Base-by-base conservation (phyloP, 2,888 invertebrate species). In the Corythucha ciliata region DNA sequence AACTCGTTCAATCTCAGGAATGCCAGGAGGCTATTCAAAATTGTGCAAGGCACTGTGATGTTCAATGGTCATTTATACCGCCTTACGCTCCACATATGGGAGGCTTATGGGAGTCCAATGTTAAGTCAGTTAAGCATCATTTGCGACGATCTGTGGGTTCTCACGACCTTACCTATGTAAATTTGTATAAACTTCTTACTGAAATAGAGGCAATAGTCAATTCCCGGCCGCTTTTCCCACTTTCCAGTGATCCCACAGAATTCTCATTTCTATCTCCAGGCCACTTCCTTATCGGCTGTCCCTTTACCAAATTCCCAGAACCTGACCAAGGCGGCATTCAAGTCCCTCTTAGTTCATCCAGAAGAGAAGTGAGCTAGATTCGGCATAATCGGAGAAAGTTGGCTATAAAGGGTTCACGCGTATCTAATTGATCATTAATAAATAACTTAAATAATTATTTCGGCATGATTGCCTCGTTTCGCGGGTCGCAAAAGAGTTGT, bases 151-250 rank as follows among this genome's bases (percentile, higher is more conserved):
- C 46, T 8, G n/a, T 58, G 22, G 52, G 45, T 8, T n/a, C 22
- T 5, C 14, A 27, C 8, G 12, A n/a, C 1, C 24, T 58, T 1
- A 58, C 39, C 1, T 50, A 33, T 36, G 51, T 49, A 14, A 57
- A 63, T 36, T 55, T 53, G 4, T 10, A 48, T 5, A 63, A 59
- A 6, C 14, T 60, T 7, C 16, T 57, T 1, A 46, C 40, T 10
- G 55, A 59, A 39, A 61, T 62, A 37, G 62, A 63, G 32, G 62
- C 57, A 1, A 54, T 59, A 20, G 46, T 63, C 1, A 64, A 63
- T 36, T 60, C 61, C 3, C 10, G 61, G 2, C 61, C 63, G 0
- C 16, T 64, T 0, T 54, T 55, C 5, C 49, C 55, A n/a, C 27
- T 60, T 2, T 59, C 60, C 2, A 22, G 39, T 20, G 61, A 62